Evolutionary conservation across 2,113 vertebrate species (phyloP).

Genomic region (Melanotaenia duboulayi): DNA sequence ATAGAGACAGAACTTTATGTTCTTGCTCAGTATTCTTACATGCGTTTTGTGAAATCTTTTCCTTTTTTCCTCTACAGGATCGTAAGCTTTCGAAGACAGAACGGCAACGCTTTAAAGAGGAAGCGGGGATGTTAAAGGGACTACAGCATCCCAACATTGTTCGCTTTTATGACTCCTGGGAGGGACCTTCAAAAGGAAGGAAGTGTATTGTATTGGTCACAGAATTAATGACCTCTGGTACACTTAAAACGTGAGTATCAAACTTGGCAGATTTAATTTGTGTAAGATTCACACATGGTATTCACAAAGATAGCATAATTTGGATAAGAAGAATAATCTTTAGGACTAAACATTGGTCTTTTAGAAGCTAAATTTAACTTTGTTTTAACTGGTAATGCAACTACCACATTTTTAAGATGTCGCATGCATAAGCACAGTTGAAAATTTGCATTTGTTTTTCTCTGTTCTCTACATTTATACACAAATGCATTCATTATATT

Average conservation of each 20-base stretch:
- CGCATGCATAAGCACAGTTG: background rate
- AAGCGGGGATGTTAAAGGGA: conserved; percentile 97
- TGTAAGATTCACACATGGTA: background rate
- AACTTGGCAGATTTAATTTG: background rate
- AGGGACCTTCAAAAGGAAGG: conserved; percentile 95
- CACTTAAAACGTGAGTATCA: conserved; percentile 96
- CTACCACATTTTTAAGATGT: too few species aligned
- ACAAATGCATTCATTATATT: background rate
- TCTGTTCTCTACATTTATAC: background rate
- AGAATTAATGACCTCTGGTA: conserved; percentile 98
- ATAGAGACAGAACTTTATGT: too few species aligned
- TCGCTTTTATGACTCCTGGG: conserved; percentile 99
- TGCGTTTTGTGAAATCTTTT: conserved; percentile 14
- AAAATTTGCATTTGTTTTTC: background rate
- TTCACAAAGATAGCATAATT: background rate
- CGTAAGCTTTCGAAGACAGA: conserved; percentile 95
- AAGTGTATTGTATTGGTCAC: conserved; percentile 98
- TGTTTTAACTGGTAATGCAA: too few species aligned
- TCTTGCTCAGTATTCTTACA: background rate
- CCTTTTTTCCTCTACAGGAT: conserved; percentile 83
- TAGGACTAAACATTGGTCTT: too few species aligned
- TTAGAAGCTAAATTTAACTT: too few species aligned
- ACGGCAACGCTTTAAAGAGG: conserved; percentile 97
- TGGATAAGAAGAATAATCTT: too few species aligned
- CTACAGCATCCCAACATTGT: conserved; percentile 99